Percentiles rank a stretch among this genome's conserved stretches.
These are phyloP conservation scores for Patella vulgata DNA, from an alignment of 1,140 invertebrate genomes.

Conservation along the genomic window DNA sequence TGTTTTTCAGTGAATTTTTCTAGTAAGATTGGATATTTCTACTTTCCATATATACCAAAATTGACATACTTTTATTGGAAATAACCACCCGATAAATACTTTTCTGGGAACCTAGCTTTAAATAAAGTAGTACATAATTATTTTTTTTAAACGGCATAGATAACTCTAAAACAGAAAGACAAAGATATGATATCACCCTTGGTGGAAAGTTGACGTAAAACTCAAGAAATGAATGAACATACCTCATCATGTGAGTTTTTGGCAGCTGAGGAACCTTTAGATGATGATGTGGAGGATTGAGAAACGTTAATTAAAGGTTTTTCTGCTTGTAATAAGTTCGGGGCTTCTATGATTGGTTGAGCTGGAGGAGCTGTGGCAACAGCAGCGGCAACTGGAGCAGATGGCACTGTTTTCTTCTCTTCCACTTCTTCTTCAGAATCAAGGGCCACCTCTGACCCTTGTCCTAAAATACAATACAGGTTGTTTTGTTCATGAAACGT, in stretches of 20 bases:
- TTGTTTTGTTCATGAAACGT: not conserved
- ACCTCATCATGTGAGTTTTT: constrained; percentile 32
- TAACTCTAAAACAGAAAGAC: too few species aligned
- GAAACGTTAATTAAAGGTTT: constrained; percentile 49
- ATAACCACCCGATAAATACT: too few species aligned
- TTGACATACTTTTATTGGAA: too few species aligned
- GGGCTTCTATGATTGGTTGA: not conserved
- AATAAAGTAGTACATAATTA: too few species aligned
- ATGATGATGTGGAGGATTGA: constrained; percentile 36
- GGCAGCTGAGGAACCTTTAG: constrained; percentile 31
- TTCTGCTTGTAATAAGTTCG: constrained; percentile 24
- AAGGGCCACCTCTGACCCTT: not conserved
- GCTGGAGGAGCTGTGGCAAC: constrained; percentile 12
- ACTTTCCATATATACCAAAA: too few species aligned
- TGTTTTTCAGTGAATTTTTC: too few species aligned
- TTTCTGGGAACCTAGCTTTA: too few species aligned
- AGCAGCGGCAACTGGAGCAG: constrained; percentile 17
- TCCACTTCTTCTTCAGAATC: constrained; percentile 10
- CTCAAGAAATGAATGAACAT: too few species aligned
- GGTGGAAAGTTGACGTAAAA: too few species aligned
- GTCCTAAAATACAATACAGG: not conserved
- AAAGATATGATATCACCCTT: too few species aligned
- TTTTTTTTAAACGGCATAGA: too few species aligned
- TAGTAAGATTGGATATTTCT: too few species aligned
- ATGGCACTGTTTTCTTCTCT: constrained; percentile 7